Conservation (phyloP, 1,140 invertebrate genomes). For the Centruroides sculpturatus region DNA sequence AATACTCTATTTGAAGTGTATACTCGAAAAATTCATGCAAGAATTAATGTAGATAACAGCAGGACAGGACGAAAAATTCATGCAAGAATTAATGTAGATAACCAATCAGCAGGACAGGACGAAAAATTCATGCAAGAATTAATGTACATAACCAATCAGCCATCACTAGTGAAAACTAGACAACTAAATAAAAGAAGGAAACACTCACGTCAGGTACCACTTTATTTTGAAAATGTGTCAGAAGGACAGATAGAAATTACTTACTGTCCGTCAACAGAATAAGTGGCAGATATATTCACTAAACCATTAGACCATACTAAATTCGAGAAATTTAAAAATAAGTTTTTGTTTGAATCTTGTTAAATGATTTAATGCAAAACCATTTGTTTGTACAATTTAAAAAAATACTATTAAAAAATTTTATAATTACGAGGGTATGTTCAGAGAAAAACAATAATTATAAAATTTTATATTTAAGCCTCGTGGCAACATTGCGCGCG, state of each 20-base stretch:
- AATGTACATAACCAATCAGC: neutral
- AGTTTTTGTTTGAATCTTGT: no score
- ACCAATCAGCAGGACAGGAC: neutral
- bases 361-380: no score
- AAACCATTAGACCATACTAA: neutral
- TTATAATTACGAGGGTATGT: no score
- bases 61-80: neutral
- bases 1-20: neutral
- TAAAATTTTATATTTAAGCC: no score
- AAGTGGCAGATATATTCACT: neutral
- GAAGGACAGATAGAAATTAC: neutral
- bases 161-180: neutral
- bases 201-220: neutral
- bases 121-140: neutral
- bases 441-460: no score
- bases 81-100: neutral
- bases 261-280: neutral
- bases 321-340: no score
- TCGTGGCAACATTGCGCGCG: no score
- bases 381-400: no score
- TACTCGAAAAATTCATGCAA: neutral
- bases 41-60: neutral
- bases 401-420: no score
- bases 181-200: neutral
- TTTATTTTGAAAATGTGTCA: neutral